Evolutionary conservation across 2,113 vertebrate species (phyloP), one percentile per base, ranked within the genome.

Genomic region (Misgurnus mizolepis): DNA sequence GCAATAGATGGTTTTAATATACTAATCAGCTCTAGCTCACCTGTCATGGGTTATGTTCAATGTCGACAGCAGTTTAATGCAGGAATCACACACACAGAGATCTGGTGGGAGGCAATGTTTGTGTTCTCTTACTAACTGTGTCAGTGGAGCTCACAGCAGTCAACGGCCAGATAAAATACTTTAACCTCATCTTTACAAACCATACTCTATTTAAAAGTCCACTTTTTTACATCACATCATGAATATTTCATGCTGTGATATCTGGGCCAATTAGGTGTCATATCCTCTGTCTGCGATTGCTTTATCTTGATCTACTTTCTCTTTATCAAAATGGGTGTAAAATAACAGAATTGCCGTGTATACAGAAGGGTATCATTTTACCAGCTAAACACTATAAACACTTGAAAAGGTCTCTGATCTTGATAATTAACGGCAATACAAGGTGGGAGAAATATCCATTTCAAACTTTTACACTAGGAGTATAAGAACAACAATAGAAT

Each of bases 231-330:
- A 77, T 81, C 76, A 74, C 61, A 14, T 76, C 86, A 90, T 90
- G 88, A 91, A 91, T 91, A 90, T 92, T 92, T 92, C 87, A 89
- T 91, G 82, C 82, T 84, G 81, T 83, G 88, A 91, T 91, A 91
- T 92, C 91, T 91, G 88, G 91, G 89, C 91, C 90, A 92, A 92
- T 92, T 91, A 92, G 88, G 87, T 89, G 85, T 87, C 85, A 83
- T 75, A 86, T 86, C 86, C 84, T 88, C 86, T 85, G 86, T 86
- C 88, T 88, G 79, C 78, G 70, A 66, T 55, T 22, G 58, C 85
- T 75, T 78, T 82, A 85, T 85, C 79, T 78, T 62, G n/a, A 56
- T 80, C 61, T 66, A 47, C 74, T 85, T 77, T 67, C 55, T 74
- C 49, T 78, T 84, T 77, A 82, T 74, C 82, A 76, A 84, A 85